Base-by-base conservation (phyloP, 2,888 invertebrate genomes). In the Drosophila falleni region DNA sequence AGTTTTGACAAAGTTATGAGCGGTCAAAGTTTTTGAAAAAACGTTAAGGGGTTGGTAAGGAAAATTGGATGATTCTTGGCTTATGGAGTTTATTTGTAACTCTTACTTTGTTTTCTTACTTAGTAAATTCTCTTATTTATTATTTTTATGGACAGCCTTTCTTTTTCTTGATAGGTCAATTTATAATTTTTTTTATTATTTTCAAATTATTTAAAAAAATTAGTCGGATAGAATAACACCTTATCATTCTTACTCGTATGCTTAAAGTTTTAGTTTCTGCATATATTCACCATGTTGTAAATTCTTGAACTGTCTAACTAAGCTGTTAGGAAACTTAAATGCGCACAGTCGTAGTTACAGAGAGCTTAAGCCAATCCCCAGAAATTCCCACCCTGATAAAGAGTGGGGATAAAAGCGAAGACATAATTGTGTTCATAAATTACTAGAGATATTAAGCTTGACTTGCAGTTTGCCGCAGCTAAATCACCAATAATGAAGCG, bases 401-500 rank as follows among this genome's bases (percentile, higher is more conserved):
- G 13, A 31, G 44, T 41, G 41, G 41, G 10, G 9, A 19, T 5
- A 23, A 41, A 19, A 11, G 10, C 33, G 15, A 19, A 44, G 54
- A n/a, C 26, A 23, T 5, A 41, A 41, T 23, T 35, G 35, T 3
- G 29, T 3, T 23, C 62, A 76, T 70, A 74, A 71, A 64, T 65
- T 65, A 49, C 46, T 55, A 39, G 23, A 64, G 39, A 69, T 81
- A 67, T 67, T 75, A 63, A 65, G 72, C 77, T 66, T 44, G 62
- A 46, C 71, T 68, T 70, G 78, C 85, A 80, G 67, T 72, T 80
- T 33, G 55, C 56, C 41, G 16, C 63, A 62, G 58, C 55, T 68
- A 78, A 81, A 87, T 87, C 74, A 81, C 65, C 44, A 72, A 89
- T 89, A 89, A 87, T 71, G 65, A 67, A 80, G 55, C 74, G 49